A percentile compares a stretch with the other conserved stretches of the same genome.
These are phyloP conservation scores for Leptosomus discolor DNA, from an alignment of 2,113 vertebrate genomes.

Conservation along the genomic window DNA sequence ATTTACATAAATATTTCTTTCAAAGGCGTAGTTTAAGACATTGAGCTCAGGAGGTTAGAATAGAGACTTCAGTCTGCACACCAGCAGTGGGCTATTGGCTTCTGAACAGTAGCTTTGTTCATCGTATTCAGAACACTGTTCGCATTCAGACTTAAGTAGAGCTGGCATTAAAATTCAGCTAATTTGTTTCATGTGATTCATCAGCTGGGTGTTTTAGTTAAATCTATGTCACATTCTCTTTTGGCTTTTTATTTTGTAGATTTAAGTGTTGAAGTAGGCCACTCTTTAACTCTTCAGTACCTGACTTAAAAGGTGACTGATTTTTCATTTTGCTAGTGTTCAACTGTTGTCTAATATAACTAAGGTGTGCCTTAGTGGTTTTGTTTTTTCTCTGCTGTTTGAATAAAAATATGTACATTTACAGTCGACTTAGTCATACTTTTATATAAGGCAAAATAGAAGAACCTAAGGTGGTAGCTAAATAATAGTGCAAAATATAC, in stretches of 20 bases:
- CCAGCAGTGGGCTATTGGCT: constrained; percentile 65
- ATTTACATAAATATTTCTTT: constrained; percentile 76
- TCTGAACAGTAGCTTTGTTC: constrained; percentile 71
- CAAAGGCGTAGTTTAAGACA: constrained; percentile 53
- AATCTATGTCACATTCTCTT: constrained; percentile 66
- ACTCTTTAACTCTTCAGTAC: constrained; percentile 60
- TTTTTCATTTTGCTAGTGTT: background rate
- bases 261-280: constrained; percentile 42
- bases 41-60: constrained; percentile 63
- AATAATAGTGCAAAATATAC: background rate
- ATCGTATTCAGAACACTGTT: constrained; percentile 55
- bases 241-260: constrained; percentile 47
- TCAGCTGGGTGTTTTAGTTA: constrained; percentile 80
- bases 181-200: constrained; percentile 80
- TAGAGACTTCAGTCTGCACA: constrained; percentile 68
- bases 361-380: background rate
- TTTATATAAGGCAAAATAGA: background rate
- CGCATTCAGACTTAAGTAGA: constrained; percentile 66
- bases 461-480: background rate
- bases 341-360: background rate
- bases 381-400: background rate
- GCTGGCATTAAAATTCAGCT: constrained; percentile 68
- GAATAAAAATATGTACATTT: background rate
- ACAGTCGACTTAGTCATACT: background rate
- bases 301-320: background rate